A percentile compares a stretch with the other conserved stretches of the same genome.
Conservation (phyloP, 2,113 vertebrate genomes). For the Phalacrocorax carbo region DNA sequence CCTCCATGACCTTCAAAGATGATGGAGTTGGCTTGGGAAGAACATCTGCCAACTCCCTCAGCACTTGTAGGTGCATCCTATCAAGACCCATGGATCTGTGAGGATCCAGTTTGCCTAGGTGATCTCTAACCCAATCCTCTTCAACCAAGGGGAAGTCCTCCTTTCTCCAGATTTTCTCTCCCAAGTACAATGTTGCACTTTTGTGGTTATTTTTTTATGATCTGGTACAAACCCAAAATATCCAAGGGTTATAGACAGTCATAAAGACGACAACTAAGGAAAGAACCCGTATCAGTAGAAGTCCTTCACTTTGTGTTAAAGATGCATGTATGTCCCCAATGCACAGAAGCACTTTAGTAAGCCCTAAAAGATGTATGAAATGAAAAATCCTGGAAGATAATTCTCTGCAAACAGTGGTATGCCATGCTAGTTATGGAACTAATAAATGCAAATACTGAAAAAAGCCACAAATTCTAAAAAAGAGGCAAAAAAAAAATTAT, state of each 20-base stretch:
- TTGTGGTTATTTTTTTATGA: not conserved
- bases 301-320: not conserved
- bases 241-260: not conserved
- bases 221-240: not conserved
- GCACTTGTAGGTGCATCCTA: too few species aligned
- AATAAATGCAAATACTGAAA: slow-evolving; percentile 9
- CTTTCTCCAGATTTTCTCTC: too few species aligned
- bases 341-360: not conserved
- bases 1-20: too few species aligned
- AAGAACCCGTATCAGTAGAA: not conserved
- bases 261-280: not conserved
- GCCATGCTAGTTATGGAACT: not conserved
- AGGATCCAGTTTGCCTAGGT: too few species aligned
- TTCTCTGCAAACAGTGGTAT: not conserved
- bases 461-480: not conserved
- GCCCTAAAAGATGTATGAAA: slow-evolving; percentile 35
- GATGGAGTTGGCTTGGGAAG: too few species aligned
- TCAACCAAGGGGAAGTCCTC: too few species aligned
- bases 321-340: not conserved
- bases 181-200: not conserved
- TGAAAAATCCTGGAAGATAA: slow-evolving; percentile 2
- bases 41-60: too few species aligned
- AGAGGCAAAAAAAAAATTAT: not conserved
- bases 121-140: too few species aligned
- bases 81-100: too few species aligned